Evolutionary conservation across 2,888 invertebrate species (phyloP).

Genomic region (Meandrusa payeni): DNA sequence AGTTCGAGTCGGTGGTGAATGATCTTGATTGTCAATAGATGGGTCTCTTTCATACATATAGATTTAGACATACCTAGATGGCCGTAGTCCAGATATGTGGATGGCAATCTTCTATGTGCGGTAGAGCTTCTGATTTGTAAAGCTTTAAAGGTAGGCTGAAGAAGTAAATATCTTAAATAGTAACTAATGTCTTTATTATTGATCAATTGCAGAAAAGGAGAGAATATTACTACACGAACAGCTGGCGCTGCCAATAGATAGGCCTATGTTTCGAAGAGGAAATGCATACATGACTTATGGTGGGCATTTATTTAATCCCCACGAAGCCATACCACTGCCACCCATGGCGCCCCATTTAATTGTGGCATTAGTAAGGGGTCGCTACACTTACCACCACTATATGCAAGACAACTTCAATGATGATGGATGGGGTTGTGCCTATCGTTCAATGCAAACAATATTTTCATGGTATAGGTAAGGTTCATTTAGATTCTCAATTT

Average conservation of each 20-base stretch:
- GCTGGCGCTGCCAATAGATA: slow-evolving; percentile 83
- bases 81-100: too few relatives aligned
- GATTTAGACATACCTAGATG: too few relatives aligned
- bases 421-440: slow-evolving; percentile 99
- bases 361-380: slow-evolving; percentile 85
- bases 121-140: too few relatives aligned
- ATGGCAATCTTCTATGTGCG: too few relatives aligned
- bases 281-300: slow-evolving; percentile 83
- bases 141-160: too few relatives aligned
- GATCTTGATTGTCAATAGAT: too few relatives aligned
- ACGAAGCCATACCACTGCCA: slow-evolving; percentile 79
- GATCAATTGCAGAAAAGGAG: slow-evolving; percentile 81
- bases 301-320: slow-evolving; percentile 86
- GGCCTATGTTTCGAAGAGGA: slow-evolving; percentile 88
- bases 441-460: slow-evolving; percentile 97
- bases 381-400: slow-evolving; percentile 97
- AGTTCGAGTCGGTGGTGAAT: too few relatives aligned
- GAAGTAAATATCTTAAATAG: too few relatives aligned
- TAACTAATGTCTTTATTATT: too few relatives aligned
- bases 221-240: slow-evolving; percentile 86
- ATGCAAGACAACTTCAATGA: slow-evolving; percentile 97
- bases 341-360: slow-evolving; percentile 48
- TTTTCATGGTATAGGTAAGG: slow-evolving; percentile 94
- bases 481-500: too few relatives aligned
- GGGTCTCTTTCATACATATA: too few relatives aligned